Percentiles rank a stretch among this genome's conserved stretches.
Conservation (phyloP, 2,888 invertebrate genomes). For the Lepidocyrtinus sp. region DNA sequence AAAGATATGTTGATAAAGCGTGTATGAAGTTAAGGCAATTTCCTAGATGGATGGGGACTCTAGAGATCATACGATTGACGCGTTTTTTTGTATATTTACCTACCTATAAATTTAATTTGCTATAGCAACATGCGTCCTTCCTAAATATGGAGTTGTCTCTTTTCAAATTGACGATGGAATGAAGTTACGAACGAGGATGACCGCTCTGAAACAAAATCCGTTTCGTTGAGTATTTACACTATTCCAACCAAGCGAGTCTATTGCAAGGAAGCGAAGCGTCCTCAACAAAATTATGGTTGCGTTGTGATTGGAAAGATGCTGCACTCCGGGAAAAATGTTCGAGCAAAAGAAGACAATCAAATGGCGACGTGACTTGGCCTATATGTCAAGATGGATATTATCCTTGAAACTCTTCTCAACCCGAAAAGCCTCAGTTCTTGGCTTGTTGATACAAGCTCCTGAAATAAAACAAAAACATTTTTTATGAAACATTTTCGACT, state of each 20-base stretch:
- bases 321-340: neutral
- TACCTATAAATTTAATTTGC: slow-evolving; percentile 6
- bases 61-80: too few relatives aligned
- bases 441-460: neutral
- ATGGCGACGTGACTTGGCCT: slow-evolving; percentile 13
- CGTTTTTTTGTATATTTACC: slow-evolving; percentile 11
- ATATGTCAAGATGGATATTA: too few relatives aligned
- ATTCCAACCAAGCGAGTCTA: too few relatives aligned
- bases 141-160: slow-evolving; percentile 13
- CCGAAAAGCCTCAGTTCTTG: too few relatives aligned
- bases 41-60: slow-evolving; percentile 1
- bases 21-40: slow-evolving; percentile 8
- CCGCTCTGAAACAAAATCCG: neutral
- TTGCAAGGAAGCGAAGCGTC: too few relatives aligned
- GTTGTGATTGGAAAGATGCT: too few relatives aligned
- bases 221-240: too few relatives aligned
- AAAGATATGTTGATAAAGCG: neutral
- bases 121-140: slow-evolving; percentile 13
- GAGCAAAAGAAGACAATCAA: neutral
- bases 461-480: slow-evolving; percentile 1
- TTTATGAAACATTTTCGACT: too few relatives aligned
- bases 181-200: neutral
- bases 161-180: slow-evolving; percentile 9
- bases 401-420: too few relatives aligned
- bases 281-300: too few relatives aligned